Percentiles rank a stretch among this genome's conserved stretches.
Evolutionary conservation across 92 coral and sea anemone species (phyloP).

Genomic region (Porites rus): DNA sequence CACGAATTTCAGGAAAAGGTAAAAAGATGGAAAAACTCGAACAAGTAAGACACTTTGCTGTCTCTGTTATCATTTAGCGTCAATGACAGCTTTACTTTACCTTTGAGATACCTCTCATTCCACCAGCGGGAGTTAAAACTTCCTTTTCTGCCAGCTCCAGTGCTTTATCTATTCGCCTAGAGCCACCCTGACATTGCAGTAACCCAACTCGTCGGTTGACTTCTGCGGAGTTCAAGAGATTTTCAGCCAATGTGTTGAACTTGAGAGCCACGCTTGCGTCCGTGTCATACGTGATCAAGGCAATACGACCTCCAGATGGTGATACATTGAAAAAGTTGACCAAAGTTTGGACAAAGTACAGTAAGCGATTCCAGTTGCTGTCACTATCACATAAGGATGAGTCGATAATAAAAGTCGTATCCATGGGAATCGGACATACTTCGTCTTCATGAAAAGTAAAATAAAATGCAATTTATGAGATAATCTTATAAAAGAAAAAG

Average conservation of each 20-base stretch:
- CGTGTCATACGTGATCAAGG: constrained; percentile 54
- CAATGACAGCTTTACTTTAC: not conserved
- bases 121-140: constrained; percentile 14
- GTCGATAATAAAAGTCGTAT: not conserved
- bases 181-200: constrained; percentile 67
- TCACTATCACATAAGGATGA: constrained; percentile 65
- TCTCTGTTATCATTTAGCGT: not conserved
- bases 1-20: not conserved
- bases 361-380: constrained; percentile 67
- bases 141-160: constrained; percentile 76
- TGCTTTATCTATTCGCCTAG: constrained; percentile 76
- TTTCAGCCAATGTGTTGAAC: constrained; percentile 49
- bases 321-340: constrained; percentile 67
- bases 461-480: too few species aligned
- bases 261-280: constrained; percentile 20
- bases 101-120: constrained; percentile 48
- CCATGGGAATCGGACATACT: not conserved
- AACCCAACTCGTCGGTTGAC: constrained; percentile 15
- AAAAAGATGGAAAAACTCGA: not conserved
- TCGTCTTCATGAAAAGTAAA: not conserved
- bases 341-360: constrained; percentile 65
- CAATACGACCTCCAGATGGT: constrained; percentile 63
- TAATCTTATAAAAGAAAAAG: too few species aligned
- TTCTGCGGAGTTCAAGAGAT: not conserved
- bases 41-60: not conserved